These are phyloP conservation scores for Petrocephalus schoutedeni DNA, from an alignment of 2,797 vertebrate species.

Conservation along the genomic window DNA sequence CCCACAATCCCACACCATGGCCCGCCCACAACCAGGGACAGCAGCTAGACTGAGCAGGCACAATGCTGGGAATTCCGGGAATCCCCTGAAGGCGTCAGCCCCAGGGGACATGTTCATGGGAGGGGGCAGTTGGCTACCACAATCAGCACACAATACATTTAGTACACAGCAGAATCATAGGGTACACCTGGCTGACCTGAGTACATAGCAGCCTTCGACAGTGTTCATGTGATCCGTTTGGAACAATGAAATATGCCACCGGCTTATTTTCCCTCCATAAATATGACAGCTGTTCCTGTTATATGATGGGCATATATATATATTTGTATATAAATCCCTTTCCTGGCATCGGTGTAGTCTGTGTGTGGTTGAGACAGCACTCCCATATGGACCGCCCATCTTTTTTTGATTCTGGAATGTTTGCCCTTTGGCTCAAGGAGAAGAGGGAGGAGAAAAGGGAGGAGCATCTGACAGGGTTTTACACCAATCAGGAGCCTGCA, in stretches of 20 bases:
- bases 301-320: background rate
- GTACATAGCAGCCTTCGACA: background rate
- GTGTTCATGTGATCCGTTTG: background rate
- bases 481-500: background rate
- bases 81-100: background rate
- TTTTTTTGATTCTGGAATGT: background rate
- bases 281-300: background rate
- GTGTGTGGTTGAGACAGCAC: background rate
- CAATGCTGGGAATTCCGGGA: background rate
- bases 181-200: background rate
- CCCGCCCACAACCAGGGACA: background rate
- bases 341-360: background rate
- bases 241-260: background rate
- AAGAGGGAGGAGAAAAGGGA: background rate
- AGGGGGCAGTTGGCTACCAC: too few species aligned
- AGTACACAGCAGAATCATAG: background rate
- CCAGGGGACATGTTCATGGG: background rate
- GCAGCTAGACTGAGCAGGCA: background rate
- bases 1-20: background rate
- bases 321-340: background rate
- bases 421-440: slow-evolving; percentile 3
- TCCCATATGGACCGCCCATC: background rate
- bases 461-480: background rate
- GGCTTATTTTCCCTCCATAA: background rate
- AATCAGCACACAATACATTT: background rate